Conservation (phyloP, 2,888 invertebrate species). For the Amblyteles armatorius region DNA sequence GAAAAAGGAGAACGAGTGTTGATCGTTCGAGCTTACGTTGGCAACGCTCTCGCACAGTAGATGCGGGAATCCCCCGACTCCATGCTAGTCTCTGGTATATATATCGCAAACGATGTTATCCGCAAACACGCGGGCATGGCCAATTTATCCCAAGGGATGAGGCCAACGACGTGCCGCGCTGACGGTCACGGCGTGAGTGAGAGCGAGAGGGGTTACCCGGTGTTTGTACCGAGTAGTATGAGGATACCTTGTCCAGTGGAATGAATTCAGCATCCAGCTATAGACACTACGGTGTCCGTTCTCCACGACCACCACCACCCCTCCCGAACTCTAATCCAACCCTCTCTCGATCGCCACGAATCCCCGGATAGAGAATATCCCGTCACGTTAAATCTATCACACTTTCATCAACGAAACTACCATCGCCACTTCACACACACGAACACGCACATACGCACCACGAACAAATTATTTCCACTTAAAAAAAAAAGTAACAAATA, state of each 20-base stretch:
- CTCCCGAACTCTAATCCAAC: conserved; percentile 28
- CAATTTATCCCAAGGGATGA: conserved; percentile 84
- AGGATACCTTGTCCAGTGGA: conserved; percentile 80
- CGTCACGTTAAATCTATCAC: conserved; percentile 8
- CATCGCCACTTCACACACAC: background rate
- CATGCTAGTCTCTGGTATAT: conserved; percentile 73
- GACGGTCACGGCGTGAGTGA: conserved; percentile 66
- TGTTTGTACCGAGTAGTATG: conserved; percentile 55
- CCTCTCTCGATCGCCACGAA: conserved; percentile 50
- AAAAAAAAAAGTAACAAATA: background rate
- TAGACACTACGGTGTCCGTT: conserved; percentile 69
- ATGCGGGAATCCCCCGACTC: conserved; percentile 8
- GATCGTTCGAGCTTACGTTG: conserved; percentile 46
- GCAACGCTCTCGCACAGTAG: conserved; percentile 42
- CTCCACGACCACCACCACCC: background rate
- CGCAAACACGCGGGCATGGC: conserved; percentile 83
- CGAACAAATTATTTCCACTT: background rate
- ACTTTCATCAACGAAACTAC: conserved; percentile 2
- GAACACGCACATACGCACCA: background rate
- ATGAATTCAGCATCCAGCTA: conserved; percentile 79
- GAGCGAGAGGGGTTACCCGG: conserved; percentile 45
- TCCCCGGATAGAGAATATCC: conserved; percentile 50
- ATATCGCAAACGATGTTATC: conserved; percentile 81
- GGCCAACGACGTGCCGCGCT: conserved; percentile 76
- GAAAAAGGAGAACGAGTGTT: conserved; percentile 20